Percentiles rank a stretch among this genome's conserved stretches.
phyloP scores from a whole-genome alignment of 2,113 vertebrate genomes.

The Pica pica region DNA sequence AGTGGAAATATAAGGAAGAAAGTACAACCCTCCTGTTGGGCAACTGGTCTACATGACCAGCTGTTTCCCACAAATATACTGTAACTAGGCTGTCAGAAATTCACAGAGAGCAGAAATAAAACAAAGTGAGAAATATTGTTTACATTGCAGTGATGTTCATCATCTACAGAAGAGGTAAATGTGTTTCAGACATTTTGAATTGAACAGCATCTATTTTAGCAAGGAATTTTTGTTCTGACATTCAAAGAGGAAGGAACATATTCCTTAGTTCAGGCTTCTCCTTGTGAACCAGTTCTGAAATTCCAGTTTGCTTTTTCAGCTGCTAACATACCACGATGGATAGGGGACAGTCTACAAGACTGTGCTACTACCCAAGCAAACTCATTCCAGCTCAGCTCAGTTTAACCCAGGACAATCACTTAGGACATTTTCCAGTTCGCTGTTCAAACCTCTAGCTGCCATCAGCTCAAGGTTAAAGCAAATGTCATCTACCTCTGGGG shows the following conservation, averaged over 20 bases:
- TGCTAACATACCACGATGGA: background rate
- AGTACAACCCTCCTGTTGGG: background rate
- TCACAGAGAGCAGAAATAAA: background rate
- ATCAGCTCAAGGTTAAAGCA: constrained; percentile 59
- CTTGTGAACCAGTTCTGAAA: background rate
- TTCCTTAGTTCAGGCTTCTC: background rate
- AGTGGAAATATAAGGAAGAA: background rate
- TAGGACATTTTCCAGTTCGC: constrained; percentile 23
- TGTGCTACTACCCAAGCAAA: background rate
- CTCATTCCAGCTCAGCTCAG: background rate
- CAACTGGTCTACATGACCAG: background rate
- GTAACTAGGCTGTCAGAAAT: background rate
- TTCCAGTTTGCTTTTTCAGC: background rate
- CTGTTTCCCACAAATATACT: background rate
- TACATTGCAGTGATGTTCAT: background rate
- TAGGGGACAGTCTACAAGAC: background rate
- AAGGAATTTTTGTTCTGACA: background rate
- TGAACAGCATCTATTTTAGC: background rate
- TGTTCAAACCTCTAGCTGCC: constrained; percentile 40
- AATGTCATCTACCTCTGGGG: constrained; percentile 50
- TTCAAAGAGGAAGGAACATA: background rate
- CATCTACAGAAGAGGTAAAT: background rate
- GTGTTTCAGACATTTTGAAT: background rate
- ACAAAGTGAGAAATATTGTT: background rate
- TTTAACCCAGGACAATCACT: background rate